Evolutionary conservation across 2,888 invertebrate genomes (phyloP).

Genomic region (Callinectes sapidus): DNA sequence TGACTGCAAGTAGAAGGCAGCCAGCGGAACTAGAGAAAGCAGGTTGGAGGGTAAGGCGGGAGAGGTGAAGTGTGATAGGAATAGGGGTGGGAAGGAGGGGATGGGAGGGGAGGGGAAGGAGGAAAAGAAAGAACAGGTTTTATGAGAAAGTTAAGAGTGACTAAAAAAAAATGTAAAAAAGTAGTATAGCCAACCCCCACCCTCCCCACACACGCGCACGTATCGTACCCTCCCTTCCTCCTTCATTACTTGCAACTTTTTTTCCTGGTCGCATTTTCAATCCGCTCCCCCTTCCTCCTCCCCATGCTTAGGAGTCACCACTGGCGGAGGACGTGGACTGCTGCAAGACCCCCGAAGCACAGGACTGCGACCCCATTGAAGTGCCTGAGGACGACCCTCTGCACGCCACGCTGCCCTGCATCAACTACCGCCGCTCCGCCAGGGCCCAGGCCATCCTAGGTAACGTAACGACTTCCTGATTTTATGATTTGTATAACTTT

Average conservation of each 20-base stretch:
- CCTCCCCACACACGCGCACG: neutral
- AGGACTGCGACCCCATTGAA: constrained; percentile 68
- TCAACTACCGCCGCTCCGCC: constrained; percentile 67
- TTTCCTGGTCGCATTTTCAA: too few species aligned
- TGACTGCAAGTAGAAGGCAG: neutral
- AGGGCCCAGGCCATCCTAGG: constrained; percentile 70
- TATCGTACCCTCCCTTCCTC: too few species aligned
- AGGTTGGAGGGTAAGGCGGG: neutral
- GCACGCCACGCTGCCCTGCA: constrained; percentile 48
- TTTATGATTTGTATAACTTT: neutral
- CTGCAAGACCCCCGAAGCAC: constrained; percentile 61
- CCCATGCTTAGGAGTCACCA: constrained; percentile 62
- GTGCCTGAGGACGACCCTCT: constrained; percentile 53
- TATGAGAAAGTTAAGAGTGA: neutral
- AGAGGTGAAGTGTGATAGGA: neutral
- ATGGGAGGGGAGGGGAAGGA: neutral
- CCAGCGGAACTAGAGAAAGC: neutral
- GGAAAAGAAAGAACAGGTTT: neutral
- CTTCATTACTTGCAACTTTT: too few species aligned
- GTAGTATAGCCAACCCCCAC: neutral
- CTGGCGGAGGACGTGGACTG: constrained; percentile 64
- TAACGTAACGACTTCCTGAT: constrained; percentile 27
- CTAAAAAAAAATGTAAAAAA: neutral
- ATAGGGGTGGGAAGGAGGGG: neutral
- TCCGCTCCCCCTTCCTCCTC: neutral